These are phyloP conservation scores for Perodicticus potto DNA, from an alignment of 2,797 vertebrate species.

Conservation along the genomic window DNA sequence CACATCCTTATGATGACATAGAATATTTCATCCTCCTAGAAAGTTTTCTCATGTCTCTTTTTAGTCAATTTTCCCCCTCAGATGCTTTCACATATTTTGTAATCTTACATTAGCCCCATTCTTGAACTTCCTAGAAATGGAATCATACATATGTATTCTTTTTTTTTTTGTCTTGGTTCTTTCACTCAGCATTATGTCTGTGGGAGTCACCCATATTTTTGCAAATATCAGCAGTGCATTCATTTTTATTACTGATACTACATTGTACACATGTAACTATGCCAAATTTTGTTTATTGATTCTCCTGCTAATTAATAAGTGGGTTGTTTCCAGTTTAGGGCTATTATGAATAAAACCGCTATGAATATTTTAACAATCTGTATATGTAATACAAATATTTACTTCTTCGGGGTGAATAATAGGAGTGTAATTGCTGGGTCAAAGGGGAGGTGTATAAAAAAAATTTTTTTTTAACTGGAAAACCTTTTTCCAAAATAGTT, in stretches of 20 bases:
- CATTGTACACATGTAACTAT: background rate
- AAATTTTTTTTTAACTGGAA: background rate
- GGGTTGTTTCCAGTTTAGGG: background rate
- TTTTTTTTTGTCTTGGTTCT: background rate
- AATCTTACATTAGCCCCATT: background rate
- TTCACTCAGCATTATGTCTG: background rate
- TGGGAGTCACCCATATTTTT: background rate
- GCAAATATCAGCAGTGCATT: background rate
- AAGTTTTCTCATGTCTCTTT: background rate
- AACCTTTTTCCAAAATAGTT: background rate
- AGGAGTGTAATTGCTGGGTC: background rate
- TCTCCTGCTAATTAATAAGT: background rate
- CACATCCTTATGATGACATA: background rate
- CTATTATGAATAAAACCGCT: background rate
- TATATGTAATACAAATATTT: background rate
- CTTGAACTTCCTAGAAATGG: background rate
- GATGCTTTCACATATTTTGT: background rate
- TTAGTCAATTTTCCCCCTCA: background rate
- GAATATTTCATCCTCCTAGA: background rate
- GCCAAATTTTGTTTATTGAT: background rate
- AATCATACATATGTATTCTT: background rate
- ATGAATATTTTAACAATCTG: background rate
- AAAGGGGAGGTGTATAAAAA: background rate
- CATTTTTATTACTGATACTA: background rate
- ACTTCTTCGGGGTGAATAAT: constrained; percentile 1